These are phyloP conservation scores for Plutomurus gul DNA, from an alignment of 1,140 invertebrate genomes.

Conservation along the genomic window DNA sequence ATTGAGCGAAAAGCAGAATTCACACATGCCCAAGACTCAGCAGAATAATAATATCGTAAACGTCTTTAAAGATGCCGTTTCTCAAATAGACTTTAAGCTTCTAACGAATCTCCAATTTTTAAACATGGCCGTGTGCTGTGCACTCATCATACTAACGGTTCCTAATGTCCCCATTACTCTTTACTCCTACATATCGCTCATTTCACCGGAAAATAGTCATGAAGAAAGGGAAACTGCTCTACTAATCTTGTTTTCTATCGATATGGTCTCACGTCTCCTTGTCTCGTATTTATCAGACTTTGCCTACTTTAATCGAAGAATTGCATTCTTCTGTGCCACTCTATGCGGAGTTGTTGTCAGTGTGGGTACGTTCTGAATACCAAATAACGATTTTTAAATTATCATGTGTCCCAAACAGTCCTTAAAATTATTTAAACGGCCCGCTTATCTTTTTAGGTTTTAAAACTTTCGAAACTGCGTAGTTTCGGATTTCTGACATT, in stretches of 20 bases:
- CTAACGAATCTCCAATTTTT: slow-evolving; percentile 29
- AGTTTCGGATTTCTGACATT: neutral
- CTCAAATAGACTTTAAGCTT: slow-evolving; percentile 5
- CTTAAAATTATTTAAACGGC: too few species aligned
- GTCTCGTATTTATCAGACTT: slow-evolving; percentile 42
- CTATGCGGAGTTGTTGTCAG: slow-evolving; percentile 1
- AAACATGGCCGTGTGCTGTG: slow-evolving; percentile 36
- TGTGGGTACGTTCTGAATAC: slow-evolving; percentile 10
- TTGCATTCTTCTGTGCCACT: slow-evolving; percentile 1
- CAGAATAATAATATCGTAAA: neutral
- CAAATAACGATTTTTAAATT: neutral
- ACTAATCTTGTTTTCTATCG: slow-evolving; percentile 30
- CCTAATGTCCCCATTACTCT: slow-evolving; percentile 36
- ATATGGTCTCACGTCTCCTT: slow-evolving; percentile 34
- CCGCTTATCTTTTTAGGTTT: neutral
- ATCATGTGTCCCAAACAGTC: too few species aligned
- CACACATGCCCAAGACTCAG: too few species aligned
- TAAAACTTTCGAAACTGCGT: neutral
- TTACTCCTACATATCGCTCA: neutral
- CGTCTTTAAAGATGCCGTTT: neutral
- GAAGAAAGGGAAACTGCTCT: slow-evolving; percentile 21
- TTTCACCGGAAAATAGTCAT: neutral
- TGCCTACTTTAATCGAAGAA: slow-evolving; percentile 19
- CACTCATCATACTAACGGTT: neutral
- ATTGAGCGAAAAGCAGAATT: too few species aligned